Base-by-base conservation (phyloP, 2,113 vertebrate species). In the Regulus satrapa region DNA sequence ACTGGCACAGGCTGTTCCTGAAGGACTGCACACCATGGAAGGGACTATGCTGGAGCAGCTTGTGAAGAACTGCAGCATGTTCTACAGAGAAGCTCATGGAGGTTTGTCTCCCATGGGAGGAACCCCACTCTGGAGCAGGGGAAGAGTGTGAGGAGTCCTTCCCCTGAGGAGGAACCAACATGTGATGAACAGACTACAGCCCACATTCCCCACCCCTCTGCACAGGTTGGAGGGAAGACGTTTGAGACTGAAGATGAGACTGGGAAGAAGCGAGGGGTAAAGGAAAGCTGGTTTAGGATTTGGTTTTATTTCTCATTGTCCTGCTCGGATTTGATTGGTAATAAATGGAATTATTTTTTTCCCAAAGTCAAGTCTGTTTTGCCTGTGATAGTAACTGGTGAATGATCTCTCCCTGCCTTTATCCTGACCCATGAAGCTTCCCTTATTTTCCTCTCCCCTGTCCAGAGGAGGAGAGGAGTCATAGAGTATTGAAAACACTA, bases 361-460 rank as follows among this genome's bases (percentile, higher is more conserved):
- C 28, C 23, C 24, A 8, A 67, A 59, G 24, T 40, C 11, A 8
- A n/a, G 13, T 29, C 19, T 52, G 29, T 52, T 67, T 52, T 67
- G 19, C 25, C 52, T 12, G 4, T 46, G 45, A 31, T 69, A 59
- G n/a, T 29, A 59, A 52, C 29, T 14, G 19, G 11, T 31, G 46
- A 59, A 25, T 61, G n/a, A 67, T 26, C 40, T 82, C 25, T 68
- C 29, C 54, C 40, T 67, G 13, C 14, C 54, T 11, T 61, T 46
- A 54, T 23, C 20, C 87, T 0, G 0, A 46, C 8, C 11, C 25
- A 31, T 7, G 17, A 74, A 29, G 24, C 38, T 59, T 81, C 40
- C 69, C 59, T 46, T 74, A 67, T 18, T 24, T 29, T 89, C 61
- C n/a, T 7, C 17, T 82, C 11, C 14, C 46, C 21, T 40, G 12